Evolutionary conservation across 1,140 invertebrate genomes (phyloP).

Genomic region (Lordiphosa clarofinis): DNA sequence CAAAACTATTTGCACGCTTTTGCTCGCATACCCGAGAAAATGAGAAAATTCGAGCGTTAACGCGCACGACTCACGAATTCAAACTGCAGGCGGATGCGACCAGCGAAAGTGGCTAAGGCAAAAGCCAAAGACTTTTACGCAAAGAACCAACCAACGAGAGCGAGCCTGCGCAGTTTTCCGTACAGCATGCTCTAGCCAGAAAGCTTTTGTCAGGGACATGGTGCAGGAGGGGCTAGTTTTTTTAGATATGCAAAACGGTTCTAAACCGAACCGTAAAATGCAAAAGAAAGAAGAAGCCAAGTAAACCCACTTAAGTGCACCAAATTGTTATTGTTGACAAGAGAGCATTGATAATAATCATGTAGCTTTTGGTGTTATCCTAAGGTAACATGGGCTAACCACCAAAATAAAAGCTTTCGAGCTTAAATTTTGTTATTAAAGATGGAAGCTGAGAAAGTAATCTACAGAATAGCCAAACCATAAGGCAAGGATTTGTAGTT

Average conservation of each 20-base stretch:
- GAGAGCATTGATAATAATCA: too few relatives aligned
- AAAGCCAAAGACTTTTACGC: slow-evolving; percentile 32
- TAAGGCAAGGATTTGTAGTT: too few relatives aligned
- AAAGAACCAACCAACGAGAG: slow-evolving; percentile 7
- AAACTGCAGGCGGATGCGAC: slow-evolving; percentile 56
- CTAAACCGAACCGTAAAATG: too few relatives aligned
- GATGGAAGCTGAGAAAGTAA: too few relatives aligned
- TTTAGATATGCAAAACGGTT: neutral
- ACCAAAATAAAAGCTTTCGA: too few relatives aligned
- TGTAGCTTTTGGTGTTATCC: too few relatives aligned
- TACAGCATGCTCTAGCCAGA: slow-evolving; percentile 7
- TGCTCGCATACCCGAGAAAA: slow-evolving; percentile 62
- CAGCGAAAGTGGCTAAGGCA: slow-evolving; percentile 49
- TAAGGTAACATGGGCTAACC: too few relatives aligned
- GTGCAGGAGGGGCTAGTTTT: neutral
- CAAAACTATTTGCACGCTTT: slow-evolving; percentile 59
- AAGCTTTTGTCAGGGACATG: slow-evolving; percentile 43
- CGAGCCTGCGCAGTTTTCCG: slow-evolving; percentile 41
- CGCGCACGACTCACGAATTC: slow-evolving; percentile 49
- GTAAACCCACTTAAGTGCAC: too few relatives aligned
- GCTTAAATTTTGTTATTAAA: too few relatives aligned
- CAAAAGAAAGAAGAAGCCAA: too few relatives aligned
- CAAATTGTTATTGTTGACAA: too few relatives aligned
- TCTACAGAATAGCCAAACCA: too few relatives aligned
- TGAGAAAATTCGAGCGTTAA: slow-evolving; percentile 59